Conservation (phyloP, 2,113 vertebrate genomes). For the Mandrillus leucophaeus region DNA sequence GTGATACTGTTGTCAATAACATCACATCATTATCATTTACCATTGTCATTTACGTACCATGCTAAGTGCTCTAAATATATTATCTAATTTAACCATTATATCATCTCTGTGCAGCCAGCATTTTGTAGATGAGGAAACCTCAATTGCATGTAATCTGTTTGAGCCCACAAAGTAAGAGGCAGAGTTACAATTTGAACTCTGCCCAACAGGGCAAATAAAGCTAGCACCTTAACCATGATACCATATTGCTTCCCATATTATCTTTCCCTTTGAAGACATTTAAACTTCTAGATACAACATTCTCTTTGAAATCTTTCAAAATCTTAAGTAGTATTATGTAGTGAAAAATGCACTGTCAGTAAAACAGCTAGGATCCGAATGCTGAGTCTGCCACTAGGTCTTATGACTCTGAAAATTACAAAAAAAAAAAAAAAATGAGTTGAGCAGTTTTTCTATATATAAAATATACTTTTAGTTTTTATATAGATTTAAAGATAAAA, state of each 20-base stretch:
- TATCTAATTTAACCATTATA: not conserved
- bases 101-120: not conserved
- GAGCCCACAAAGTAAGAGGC: not conserved
- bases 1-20: not conserved
- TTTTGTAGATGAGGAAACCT: not conserved
- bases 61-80: not conserved
- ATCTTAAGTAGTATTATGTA: not conserved
- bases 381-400: not conserved
- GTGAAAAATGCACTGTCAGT: not conserved
- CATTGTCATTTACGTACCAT: not conserved
- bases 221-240: not conserved
- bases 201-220: not conserved
- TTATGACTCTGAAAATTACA: not conserved
- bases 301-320: not conserved
- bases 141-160: not conserved
- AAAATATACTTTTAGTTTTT: constrained; percentile 6
- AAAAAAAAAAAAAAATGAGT: not conserved
- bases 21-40: not conserved
- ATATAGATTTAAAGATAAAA: not conserved
- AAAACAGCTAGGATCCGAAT: not conserved
- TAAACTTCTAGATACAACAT: not conserved
- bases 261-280: not conserved
- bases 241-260: not conserved
- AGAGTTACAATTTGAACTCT: not conserved
- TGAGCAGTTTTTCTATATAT: not conserved